A percentile compares a stretch with the other conserved stretches of the same genome.
Conservation (phyloP, 2,797 vertebrate genomes). For the Sebastes wilsoni region DNA sequence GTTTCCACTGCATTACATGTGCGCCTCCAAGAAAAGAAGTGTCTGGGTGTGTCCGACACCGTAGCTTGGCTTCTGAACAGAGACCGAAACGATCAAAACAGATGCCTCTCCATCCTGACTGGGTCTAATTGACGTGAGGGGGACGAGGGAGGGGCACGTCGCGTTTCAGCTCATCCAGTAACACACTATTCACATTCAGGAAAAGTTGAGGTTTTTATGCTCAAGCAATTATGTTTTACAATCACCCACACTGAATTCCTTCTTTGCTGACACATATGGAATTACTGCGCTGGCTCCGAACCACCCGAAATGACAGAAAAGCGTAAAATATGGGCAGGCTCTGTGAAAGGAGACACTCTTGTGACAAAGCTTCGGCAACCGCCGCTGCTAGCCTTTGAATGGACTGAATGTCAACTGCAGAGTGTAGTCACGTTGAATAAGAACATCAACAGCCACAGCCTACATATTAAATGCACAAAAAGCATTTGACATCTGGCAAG, state of each 20-base stretch:
- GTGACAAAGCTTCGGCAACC: conserved; percentile 37
- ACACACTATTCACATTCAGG: conserved; percentile 48
- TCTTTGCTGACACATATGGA: conserved; percentile 68
- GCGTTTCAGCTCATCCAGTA: conserved; percentile 40
- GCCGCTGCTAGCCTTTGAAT: conserved; percentile 33
- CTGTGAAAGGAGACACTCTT: conserved; percentile 60
- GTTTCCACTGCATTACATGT: background rate
- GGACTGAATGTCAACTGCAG: conserved; percentile 41
- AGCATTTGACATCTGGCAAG: conserved; percentile 57
- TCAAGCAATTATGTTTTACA: conserved; percentile 66
- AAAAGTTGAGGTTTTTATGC: conserved; percentile 61
- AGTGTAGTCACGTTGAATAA: conserved; percentile 36
- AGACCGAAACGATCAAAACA: conserved; percentile 38
- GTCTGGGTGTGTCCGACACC: background rate
- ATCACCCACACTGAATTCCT: conserved; percentile 65
- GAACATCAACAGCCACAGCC: conserved; percentile 35
- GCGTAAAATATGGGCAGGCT: conserved; percentile 56
- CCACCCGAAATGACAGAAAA: conserved; percentile 66
- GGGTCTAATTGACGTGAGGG: conserved; percentile 18
- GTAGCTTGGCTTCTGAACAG: background rate
- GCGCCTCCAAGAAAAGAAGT: background rate
- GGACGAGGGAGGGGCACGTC: background rate
- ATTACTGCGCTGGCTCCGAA: conserved; percentile 58
- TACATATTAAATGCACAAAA: conserved; percentile 45
- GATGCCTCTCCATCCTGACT: conserved; percentile 35